These are phyloP conservation scores for Molossus molossus DNA, from an alignment of 2,797 vertebrate genomes.

Conservation along the genomic window DNA sequence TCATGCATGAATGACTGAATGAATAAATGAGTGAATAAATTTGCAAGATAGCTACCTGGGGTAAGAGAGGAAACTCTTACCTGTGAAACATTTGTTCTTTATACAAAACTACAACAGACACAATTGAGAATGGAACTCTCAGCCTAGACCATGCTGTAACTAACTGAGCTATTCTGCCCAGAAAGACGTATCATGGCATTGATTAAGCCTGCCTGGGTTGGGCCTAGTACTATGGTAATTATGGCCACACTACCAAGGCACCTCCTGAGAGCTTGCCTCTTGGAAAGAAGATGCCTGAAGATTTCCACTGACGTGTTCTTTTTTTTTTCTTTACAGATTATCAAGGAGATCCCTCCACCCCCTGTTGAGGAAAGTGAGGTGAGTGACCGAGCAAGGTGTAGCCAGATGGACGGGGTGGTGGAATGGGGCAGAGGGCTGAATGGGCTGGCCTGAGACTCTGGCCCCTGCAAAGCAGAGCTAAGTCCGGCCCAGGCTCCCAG, in stretches of 20 bases:
- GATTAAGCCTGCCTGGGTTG: neutral
- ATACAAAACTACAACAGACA: neutral
- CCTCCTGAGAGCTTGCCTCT: neutral
- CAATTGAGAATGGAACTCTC: neutral
- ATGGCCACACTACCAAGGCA: neutral
- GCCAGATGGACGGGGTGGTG: neutral
- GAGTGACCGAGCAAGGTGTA: conserved; percentile 83
- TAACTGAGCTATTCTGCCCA: neutral
- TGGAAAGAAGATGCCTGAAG: neutral
- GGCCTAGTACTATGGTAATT: neutral
- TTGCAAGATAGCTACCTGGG: neutral
- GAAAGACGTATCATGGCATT: neutral
- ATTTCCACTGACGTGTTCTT: conserved; percentile 64
- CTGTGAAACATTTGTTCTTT: neutral
- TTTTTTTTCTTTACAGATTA: conserved; percentile 92
- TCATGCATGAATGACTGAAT: neutral
- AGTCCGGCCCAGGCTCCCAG: neutral
- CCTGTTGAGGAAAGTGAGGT: conserved; percentile 97
- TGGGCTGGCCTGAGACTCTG: neutral
- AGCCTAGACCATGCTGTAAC: neutral
- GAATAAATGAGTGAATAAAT: neutral
- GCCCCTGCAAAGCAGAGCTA: neutral
- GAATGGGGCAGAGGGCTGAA: neutral
- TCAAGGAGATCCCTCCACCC: conserved; percentile 96
- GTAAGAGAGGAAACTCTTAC: neutral